Evolutionary conservation across 2,888 invertebrate genomes (phyloP), one percentile per base, ranked within the genome.

Genomic region (Latheticus oryzae): DNA sequence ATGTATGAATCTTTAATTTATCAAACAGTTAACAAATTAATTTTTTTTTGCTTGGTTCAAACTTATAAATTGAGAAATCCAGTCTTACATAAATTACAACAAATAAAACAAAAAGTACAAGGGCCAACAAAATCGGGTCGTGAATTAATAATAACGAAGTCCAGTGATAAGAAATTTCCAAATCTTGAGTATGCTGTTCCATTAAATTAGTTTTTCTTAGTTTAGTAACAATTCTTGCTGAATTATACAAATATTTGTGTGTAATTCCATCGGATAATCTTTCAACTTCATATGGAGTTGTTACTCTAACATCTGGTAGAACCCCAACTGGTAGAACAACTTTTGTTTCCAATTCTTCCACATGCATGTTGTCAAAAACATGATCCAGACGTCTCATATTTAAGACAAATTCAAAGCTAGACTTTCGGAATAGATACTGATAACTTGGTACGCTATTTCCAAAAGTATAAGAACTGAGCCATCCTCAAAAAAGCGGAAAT

Each of bases 401-500:
- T 50, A 99, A 80, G 28, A 91, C 83, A 78, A 90, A 97, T 37
- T 72, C 68, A 16, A 90, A 85, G 74, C 87, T 86, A 60, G 90
- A 90, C 60, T 85, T 84, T 66, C 90, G 89, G 76, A 86, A 97
- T 16, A 99, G 82, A 79, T 97, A 97, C 75, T 97, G 97, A 75
- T 96, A 96, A 66, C 96, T 95, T 1, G 99, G 98, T 0, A 99
- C 91, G 81, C 96, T 97, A 82, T 79, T 78, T 1, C 99, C 99
- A 35, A 99, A 83, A 28, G 90, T 91, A 79, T 99, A 99, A 68
- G 95, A 93, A 3, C 97, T 97, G 78, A 93, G 94, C 99, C 99
- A 99, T 7, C 99, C 99, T 50, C 99, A 99, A 78, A 98, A 99
- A 2, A 99, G 82, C 1, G 99, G 99, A 78, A 97, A 99, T 69